Evolutionary conservation across 2,797 vertebrate species (phyloP).

Genomic region (Holocentrus rufus): DNA sequence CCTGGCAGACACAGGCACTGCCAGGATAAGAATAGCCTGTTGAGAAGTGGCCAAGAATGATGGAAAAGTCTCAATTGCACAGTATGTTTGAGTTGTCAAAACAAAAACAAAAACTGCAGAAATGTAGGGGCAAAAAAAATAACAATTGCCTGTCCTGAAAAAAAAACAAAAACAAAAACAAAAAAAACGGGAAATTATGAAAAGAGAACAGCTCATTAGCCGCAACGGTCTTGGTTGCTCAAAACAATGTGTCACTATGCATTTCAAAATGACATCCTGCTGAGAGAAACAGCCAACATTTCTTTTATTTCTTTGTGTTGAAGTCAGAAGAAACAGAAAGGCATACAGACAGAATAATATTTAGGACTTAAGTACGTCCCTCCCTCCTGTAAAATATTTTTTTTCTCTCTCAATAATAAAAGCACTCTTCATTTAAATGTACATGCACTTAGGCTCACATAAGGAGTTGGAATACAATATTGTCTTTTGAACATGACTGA

Average conservation of each 20-base stretch:
- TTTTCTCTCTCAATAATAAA: slow-evolving; percentile 41
- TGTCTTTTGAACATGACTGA: slow-evolving; percentile 35
- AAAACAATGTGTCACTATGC: slow-evolving; percentile 67
- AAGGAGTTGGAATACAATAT: slow-evolving; percentile 51
- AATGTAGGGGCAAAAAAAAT: slow-evolving; percentile 43
- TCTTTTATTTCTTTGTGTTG: slow-evolving; percentile 43
- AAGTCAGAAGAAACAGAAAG: slow-evolving; percentile 46
- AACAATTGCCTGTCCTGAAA: slow-evolving; percentile 51
- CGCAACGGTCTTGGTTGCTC: slow-evolving; percentile 50
- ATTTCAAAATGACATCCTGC: slow-evolving; percentile 62
- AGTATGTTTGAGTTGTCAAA: slow-evolving; percentile 56
- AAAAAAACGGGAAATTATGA: slow-evolving; percentile 39
- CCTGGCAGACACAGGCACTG: slow-evolving; percentile 49
- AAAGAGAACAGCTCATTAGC: slow-evolving; percentile 70
- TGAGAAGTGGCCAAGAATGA: slow-evolving; percentile 67
- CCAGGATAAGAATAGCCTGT: slow-evolving; percentile 57
- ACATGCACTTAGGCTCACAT: slow-evolving; percentile 35
- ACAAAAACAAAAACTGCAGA: slow-evolving; percentile 48
- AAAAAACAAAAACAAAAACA: slow-evolving; percentile 7
- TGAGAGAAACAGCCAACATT: slow-evolving; percentile 60
- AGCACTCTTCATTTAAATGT: slow-evolving; percentile 45
- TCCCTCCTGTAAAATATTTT: slow-evolving; percentile 19
- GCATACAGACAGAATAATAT: slow-evolving; percentile 36
- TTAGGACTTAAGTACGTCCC: slow-evolving; percentile 37
- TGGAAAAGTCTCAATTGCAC: slow-evolving; percentile 52